These are phyloP conservation scores for Engystomops pustulosus DNA, from an alignment of 2,113 vertebrate species.

Conservation along the genomic window DNA sequence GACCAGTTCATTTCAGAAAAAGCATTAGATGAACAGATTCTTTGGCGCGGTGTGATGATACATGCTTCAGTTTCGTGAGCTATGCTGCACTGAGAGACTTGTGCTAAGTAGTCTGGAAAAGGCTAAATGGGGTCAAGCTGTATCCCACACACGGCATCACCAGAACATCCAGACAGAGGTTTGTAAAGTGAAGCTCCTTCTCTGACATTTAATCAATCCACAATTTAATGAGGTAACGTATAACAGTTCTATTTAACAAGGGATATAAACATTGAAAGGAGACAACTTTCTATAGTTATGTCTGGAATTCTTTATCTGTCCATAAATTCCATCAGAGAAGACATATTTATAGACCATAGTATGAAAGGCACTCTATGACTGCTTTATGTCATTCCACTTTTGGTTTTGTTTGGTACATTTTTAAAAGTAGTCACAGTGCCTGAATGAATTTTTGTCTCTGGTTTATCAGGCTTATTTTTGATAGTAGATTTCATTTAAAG, in stretches of 20 bases:
- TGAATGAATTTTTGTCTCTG: too few relatives aligned
- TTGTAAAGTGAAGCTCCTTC: conserved; percentile 24
- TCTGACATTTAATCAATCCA: conserved; percentile 48
- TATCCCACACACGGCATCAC: conserved; percentile 5
- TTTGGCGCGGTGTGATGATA: conserved; percentile 15
- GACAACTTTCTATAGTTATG: conserved; percentile 4
- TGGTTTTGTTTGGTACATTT: too few relatives aligned
- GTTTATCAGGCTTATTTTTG: too few relatives aligned
- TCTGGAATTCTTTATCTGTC: neutral
- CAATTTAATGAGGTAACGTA: conserved; percentile 41
- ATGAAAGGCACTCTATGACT: neutral
- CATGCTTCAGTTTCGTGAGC: conserved; percentile 12
- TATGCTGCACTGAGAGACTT: conserved; percentile 17
- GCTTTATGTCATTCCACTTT: too few relatives aligned
- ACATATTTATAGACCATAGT: neutral
- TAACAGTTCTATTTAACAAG: conserved; percentile 48
- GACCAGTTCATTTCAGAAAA: neutral
- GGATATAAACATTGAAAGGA: conserved; percentile 32
- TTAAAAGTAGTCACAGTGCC: too few relatives aligned
- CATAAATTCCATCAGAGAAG: neutral
- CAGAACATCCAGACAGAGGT: conserved; percentile 38
- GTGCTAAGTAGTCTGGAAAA: conserved; percentile 41
- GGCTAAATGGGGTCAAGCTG: conserved; percentile 45
- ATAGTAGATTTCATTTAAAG: too few relatives aligned
- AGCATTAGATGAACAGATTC: neutral